Base-by-base conservation (phyloP, 2,113 vertebrate genomes). In the Pterocles gutturalis region DNA sequence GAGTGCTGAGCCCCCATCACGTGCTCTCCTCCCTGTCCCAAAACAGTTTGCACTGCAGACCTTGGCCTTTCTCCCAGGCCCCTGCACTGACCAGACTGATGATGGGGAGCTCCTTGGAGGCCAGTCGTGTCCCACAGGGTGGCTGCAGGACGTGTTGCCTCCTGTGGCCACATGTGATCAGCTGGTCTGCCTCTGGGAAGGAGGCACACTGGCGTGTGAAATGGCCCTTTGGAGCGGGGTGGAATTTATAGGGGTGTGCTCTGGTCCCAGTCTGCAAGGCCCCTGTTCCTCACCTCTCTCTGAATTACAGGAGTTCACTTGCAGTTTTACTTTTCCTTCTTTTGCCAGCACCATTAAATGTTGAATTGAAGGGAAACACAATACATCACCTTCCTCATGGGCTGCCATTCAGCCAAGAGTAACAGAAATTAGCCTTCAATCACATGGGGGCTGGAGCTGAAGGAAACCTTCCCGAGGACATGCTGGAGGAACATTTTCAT, bases 401-500 rank as follows among this genome's bases (percentile, higher is more conserved):
- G 82, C 78, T 90, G 91, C 93, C 91, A 93, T 77, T 96, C 96
- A 92, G 78, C 81, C 64, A 51, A 49, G 81, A 94, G 69, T 53
- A 95, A 57, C 89, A 70, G 87, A 82, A 91, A 97, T 97, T 96
- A 96, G 87, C 91, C 89, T 96, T 97, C 97, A 96, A 78, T 97
- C 97, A 96, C 85, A 29, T 0, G 0, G 43, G 76, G 89, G 58
- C 62, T 75, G 48, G 55, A 60, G 91, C 81, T 73, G 83, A 81
- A 89, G 92, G 79, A 80, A 96, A 60, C 48, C 48, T 96, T 95
- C 90, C 85, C 0, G 64, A 96, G 92, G 93, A 96, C 91, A 89
- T 0, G 7, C 62, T 89, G 88, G 55, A 89, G 91, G 94, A 97
- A 97, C 93, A 89, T 96, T 96, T 96, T 91, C 94, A 93, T 96